Conservation (phyloP, 2,888 invertebrate species). For the Artemia sp. region DNA sequence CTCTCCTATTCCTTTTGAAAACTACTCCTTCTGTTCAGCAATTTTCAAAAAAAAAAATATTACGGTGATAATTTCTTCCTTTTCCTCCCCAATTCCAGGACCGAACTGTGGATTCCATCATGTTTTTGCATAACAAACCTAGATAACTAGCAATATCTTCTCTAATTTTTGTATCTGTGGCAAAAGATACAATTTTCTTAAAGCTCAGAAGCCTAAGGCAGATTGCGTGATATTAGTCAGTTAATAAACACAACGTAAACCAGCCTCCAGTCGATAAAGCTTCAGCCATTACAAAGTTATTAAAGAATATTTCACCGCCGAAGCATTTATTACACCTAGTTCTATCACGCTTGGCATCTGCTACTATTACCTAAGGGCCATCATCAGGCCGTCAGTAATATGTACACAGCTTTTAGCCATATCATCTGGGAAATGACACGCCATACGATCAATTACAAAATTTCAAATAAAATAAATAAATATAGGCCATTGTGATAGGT, state of each 20-base stretch:
- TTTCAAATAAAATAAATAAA: too few relatives aligned
- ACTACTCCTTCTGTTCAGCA: too few relatives aligned
- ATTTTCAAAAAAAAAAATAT: too few relatives aligned
- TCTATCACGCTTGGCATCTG: constrained; percentile 14
- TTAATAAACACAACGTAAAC: neutral
- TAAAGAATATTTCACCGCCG: neutral
- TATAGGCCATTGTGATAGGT: too few relatives aligned
- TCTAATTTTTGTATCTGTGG: neutral
- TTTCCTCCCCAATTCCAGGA: too few relatives aligned
- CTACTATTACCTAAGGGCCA: neutral
- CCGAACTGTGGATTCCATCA: neutral
- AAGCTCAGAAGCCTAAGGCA: neutral
- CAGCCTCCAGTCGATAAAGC: neutral
- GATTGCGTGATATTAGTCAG: neutral
- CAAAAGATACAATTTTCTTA: neutral
- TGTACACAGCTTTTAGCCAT: too few relatives aligned
- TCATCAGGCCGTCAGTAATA: too few relatives aligned
- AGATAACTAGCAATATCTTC: neutral
- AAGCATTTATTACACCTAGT: constrained; percentile 15
- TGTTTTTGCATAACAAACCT: neutral
- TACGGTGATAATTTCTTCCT: too few relatives aligned
- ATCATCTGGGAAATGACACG: too few relatives aligned
- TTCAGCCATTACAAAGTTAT: too few relatives aligned
- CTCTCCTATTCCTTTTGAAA: too few relatives aligned
- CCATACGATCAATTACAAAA: too few relatives aligned